Percentiles rank a stretch among this genome's conserved stretches.
These are phyloP conservation scores for Pollenia angustigena DNA, from an alignment of 2,888 invertebrate species.

Conservation along the genomic window DNA sequence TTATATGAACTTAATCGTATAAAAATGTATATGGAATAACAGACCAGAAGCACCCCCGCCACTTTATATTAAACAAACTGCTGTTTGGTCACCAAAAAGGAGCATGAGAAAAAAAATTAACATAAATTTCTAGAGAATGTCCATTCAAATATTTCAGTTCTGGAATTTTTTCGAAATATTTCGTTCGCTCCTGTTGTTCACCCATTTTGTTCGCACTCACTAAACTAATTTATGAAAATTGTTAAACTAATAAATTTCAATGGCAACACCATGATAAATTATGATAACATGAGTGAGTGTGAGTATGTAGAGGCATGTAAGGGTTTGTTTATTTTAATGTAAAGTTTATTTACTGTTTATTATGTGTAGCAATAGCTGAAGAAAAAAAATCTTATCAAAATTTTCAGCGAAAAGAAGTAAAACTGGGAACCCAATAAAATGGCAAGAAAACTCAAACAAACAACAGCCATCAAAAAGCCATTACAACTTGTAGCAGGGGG, in stretches of 20 bases:
- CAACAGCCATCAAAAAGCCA: slow-evolving; percentile 25
- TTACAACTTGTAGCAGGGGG: background rate
- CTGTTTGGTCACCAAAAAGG: background rate
- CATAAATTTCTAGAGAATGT: slow-evolving; percentile 55
- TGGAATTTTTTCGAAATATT: slow-evolving; percentile 31
- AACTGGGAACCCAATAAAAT: slow-evolving; percentile 12
- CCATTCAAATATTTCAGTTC: slow-evolving; percentile 6
- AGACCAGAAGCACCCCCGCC: background rate
- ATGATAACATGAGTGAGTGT: slow-evolving; percentile 12
- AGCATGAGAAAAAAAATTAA: slow-evolving; percentile 45
- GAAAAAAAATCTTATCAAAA: slow-evolving; percentile 50
- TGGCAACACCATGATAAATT: slow-evolving; percentile 71
- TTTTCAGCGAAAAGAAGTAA: background rate
- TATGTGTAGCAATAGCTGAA: slow-evolving; percentile 30
- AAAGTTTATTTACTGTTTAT: slow-evolving; percentile 57
- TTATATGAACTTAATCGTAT: slow-evolving; percentile 46
- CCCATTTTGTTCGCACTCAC: slow-evolving; percentile 49
- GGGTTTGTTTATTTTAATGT: slow-evolving; percentile 17
- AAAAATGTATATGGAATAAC: slow-evolving; percentile 31
- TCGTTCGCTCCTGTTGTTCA: background rate
- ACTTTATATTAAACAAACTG: background rate
- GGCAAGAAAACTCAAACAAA: background rate
- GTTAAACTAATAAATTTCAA: slow-evolving; percentile 75
- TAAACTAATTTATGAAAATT: slow-evolving; percentile 75
- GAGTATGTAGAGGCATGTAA: background rate